These are phyloP conservation scores for Eudyptes chrysolophus DNA, from an alignment of 2,113 vertebrate species.

Conservation along the genomic window DNA sequence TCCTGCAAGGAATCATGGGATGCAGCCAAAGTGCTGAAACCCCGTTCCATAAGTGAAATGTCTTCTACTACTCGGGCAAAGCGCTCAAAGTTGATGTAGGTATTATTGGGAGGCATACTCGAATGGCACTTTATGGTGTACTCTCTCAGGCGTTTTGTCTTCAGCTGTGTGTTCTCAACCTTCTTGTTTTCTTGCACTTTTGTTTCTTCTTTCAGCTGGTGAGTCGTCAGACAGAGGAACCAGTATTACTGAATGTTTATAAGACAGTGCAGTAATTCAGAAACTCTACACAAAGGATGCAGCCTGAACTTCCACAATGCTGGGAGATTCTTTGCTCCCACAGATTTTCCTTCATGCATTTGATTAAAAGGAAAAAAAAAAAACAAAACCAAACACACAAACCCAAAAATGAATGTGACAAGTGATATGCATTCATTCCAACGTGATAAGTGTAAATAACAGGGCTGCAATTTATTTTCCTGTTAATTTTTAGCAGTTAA, in stretches of 20 bases:
- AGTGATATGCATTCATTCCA: not conserved
- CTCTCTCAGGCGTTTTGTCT: constrained; percentile 86
- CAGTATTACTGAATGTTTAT: constrained; percentile 68
- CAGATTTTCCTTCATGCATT: constrained; percentile 54
- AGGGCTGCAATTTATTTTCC: not conserved
- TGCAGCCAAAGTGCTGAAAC: constrained; percentile 66
- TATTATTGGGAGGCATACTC: constrained; percentile 88
- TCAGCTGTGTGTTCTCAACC: constrained; percentile 77
- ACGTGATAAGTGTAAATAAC: not conserved
- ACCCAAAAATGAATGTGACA: not conserved
- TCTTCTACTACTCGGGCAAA: constrained; percentile 83
- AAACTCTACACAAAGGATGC: constrained; percentile 18
- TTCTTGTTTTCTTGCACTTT: constrained; percentile 66
- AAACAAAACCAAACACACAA: not conserved
- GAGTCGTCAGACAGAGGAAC: constrained; percentile 82
- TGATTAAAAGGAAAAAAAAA: not conserved
- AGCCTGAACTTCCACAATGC: not conserved
- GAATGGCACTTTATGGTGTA: constrained; percentile 88
- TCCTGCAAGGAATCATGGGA: constrained; percentile 78
- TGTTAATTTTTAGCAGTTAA: not conserved
- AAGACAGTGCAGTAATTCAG: not conserved
- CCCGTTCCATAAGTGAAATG: constrained; percentile 67
- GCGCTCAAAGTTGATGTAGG: constrained; percentile 86
- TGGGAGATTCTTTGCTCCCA: constrained; percentile 21
- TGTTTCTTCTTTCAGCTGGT: constrained; percentile 73